Evolutionary conservation across 2,797 vertebrate species (phyloP).

Genomic region (Nothura maculosa): DNA sequence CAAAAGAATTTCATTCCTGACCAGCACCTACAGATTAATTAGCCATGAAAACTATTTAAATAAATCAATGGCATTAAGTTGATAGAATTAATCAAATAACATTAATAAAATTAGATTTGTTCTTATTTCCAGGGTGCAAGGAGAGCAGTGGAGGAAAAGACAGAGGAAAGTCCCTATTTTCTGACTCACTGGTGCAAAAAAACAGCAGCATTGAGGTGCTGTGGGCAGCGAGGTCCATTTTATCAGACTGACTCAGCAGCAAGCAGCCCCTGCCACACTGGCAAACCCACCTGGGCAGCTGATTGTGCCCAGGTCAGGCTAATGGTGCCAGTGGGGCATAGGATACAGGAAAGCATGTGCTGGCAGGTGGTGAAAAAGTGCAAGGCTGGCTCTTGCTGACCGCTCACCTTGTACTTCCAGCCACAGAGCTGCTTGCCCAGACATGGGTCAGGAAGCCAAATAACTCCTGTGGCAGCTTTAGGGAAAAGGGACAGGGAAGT

Average conservation of each 20-base stretch:
- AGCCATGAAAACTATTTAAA: not conserved
- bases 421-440: not conserved
- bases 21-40: not conserved
- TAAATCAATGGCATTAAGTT: not conserved
- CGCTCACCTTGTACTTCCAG: not conserved
- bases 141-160: not conserved
- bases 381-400: not conserved
- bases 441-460: not conserved
- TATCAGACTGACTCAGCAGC: not conserved
- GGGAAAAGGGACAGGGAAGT: not conserved
- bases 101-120: not conserved
- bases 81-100: not conserved
- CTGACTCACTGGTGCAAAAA: not conserved
- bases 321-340: rapidly evolving
- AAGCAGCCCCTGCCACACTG: not conserved
- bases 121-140: not conserved
- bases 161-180: not conserved
- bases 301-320: not conserved
- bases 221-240: not conserved
- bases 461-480: not conserved
- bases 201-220: rapidly evolving
- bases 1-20: not conserved
- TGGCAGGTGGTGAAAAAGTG: not conserved
- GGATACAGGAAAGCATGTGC: not conserved
- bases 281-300: not conserved